A percentile compares a stretch with the other conserved stretches of the same genome.
These are phyloP conservation scores for Amphiprion ocellaris DNA, from an alignment of 2,113 vertebrate species.

Conservation along the genomic window DNA sequence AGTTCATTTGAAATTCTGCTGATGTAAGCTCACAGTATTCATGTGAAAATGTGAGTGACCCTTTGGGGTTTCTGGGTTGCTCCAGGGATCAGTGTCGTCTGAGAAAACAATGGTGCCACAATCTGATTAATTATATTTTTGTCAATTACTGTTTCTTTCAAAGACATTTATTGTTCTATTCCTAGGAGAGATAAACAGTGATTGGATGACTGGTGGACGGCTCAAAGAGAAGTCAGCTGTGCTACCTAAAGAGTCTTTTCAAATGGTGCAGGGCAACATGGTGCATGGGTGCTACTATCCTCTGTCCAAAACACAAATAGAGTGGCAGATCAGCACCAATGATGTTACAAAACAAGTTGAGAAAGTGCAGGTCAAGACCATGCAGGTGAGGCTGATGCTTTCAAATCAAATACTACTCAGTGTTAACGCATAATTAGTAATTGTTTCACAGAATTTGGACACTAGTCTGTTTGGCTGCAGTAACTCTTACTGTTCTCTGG, in stretches of 20 bases:
- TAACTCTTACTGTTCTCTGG: not conserved
- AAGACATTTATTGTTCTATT: not conserved
- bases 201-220: not conserved
- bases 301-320: slow-evolving; percentile 73
- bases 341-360: slow-evolving; percentile 64
- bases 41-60: not conserved
- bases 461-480: not conserved
- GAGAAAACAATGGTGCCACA: not conserved
- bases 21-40: not conserved
- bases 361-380: slow-evolving; percentile 61
- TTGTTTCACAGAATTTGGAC: not conserved
- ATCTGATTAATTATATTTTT: not conserved
- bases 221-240: not conserved
- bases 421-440: not conserved
- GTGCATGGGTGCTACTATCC: slow-evolving; percentile 75
- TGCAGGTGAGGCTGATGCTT: slow-evolving; percentile 73
- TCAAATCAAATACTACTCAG: not conserved
- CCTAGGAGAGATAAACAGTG: slow-evolving; percentile 27
- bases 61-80: not conserved
- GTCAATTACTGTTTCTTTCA: not conserved
- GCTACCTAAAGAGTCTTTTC: slow-evolving; percentile 18
- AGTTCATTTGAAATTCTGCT: not conserved
- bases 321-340: slow-evolving; percentile 78
- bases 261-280: slow-evolving; percentile 71
- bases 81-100: not conserved